These are phyloP conservation scores for Scotopteryx bipunctaria DNA, from an alignment of 2,888 invertebrate species.

Conservation along the genomic window DNA sequence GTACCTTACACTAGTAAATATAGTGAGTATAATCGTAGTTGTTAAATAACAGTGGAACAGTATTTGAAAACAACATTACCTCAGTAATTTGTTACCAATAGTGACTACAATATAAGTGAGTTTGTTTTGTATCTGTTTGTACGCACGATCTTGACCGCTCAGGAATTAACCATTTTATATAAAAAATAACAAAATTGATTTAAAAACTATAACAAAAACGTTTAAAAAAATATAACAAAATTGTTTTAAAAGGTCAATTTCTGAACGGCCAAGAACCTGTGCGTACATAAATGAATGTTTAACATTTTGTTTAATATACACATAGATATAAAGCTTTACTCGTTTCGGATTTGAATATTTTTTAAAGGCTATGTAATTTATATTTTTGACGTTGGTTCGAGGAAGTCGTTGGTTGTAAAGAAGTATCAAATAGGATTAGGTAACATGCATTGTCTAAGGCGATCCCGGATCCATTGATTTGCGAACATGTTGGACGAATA, in stretches of 20 bases:
- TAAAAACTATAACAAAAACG: background rate
- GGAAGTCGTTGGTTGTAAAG: conserved; percentile 15
- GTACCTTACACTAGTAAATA: conserved; percentile 27
- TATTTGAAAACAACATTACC: conserved; percentile 57
- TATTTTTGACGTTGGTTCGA: conserved; percentile 4
- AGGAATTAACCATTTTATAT: background rate
- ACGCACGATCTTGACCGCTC: background rate
- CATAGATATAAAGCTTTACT: conserved; percentile 7
- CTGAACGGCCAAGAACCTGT: background rate
- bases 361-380: conserved; percentile 9
- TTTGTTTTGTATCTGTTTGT: background rate
- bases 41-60: conserved; percentile 58
- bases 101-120: conserved; percentile 1
- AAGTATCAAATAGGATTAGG: conserved; percentile 12
- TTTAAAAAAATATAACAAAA: background rate
- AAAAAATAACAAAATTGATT: background rate
- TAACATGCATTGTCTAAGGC: conserved; percentile 4
- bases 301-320: conserved; percentile 6
- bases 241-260: background rate
- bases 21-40: conserved; percentile 36
- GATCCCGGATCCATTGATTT: too few relatives aligned
- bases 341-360: conserved; percentile 12
- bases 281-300: conserved; percentile 4
- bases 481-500: too few relatives aligned
- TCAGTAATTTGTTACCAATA: conserved; percentile 65